Base-by-base conservation (phyloP, 2,888 invertebrate species). In the Apodemia mormo region DNA sequence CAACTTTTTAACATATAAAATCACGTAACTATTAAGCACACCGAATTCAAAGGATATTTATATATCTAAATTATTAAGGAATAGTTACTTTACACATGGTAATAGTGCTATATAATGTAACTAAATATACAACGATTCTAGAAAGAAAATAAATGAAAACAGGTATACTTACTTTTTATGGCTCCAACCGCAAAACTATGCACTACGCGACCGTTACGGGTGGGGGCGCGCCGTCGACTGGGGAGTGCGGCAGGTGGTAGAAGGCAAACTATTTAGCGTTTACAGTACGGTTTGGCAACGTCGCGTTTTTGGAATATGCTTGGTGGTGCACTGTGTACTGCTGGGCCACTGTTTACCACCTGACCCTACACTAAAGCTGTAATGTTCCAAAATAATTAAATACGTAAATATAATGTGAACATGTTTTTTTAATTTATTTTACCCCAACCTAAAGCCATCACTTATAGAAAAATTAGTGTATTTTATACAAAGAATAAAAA, bases 141-240 rank as follows among this genome's bases (percentile, higher is more conserved):
- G 52, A 52, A 52, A 52, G n/a, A 52, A 52, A 52, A 52, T 14
- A 52, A 4, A n/a, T 10, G n/a, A 12, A 14, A 14, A 52, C 52
- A 52, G 4, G 52, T n/a, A 12, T 22, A 7, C n/a, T n/a, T n/a
- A n/a, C n/a, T n/a, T n/a, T n/a, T n/a, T n/a, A n/a, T n/a, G n/a
- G n/a, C n/a, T n/a, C n/a, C n/a, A 54, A 54, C 6, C n/a, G n/a
- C 54, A 54, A 54, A 54, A 54, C n/a, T n/a, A 4, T 22, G 14
- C n/a, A 54, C 54, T n/a, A 9, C 7, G n/a, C 54, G 54, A n/a
- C n/a, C 22, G 7, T 6, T 4, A n/a, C 22, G 6, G 54, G 54
- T n/a, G 54, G 54, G 22, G 9, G 54, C 54, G 54, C n/a, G 54
- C 54, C 54, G 54, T 54, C 54, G 54, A 54, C n/a, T 54, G 54